phyloP scores from a whole-genome alignment of 2,797 vertebrate species.

The Pseudomugil gertrudae region DNA sequence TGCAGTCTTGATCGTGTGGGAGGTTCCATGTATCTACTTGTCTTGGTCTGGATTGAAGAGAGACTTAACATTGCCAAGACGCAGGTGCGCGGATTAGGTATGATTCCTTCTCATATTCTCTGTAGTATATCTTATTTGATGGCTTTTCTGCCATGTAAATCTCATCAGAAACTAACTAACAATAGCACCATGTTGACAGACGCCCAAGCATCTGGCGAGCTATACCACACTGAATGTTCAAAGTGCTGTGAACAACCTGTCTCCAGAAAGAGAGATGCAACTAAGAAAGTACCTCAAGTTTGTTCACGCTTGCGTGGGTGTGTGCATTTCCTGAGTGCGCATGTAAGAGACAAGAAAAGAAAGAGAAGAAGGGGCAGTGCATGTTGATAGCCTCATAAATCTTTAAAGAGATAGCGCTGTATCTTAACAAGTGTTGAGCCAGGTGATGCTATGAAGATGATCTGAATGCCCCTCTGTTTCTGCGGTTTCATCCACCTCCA shows the following conservation, averaged over 20 bases:
- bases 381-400: constrained; percentile 73
- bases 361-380: constrained; percentile 14
- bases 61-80: constrained; percentile 58
- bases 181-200: constrained; percentile 77
- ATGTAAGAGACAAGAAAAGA: constrained; percentile 25
- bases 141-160: constrained; percentile 79
- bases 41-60: constrained; percentile 56
- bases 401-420: constrained; percentile 62
- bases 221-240: constrained; percentile 72
- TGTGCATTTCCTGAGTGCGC: constrained; percentile 10
- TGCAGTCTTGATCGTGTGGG: constrained; percentile 51
- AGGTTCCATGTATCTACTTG: constrained; percentile 33
- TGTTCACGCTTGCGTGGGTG: constrained; percentile 29
- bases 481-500: constrained; percentile 36
- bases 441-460: constrained; percentile 62
- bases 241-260: constrained; percentile 76
- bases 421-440: constrained; percentile 66
- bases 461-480: constrained; percentile 44
- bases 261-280: constrained; percentile 60
- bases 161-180: constrained; percentile 83
- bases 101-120: constrained; percentile 73
- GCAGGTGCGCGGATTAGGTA: constrained; percentile 78
- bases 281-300: constrained; percentile 39
- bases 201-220: constrained; percentile 79
- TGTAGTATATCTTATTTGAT: constrained; percentile 80